Evolutionary conservation across 2,113 vertebrate genomes (phyloP).

Genomic region (Pseudopodoces humilis): DNA sequence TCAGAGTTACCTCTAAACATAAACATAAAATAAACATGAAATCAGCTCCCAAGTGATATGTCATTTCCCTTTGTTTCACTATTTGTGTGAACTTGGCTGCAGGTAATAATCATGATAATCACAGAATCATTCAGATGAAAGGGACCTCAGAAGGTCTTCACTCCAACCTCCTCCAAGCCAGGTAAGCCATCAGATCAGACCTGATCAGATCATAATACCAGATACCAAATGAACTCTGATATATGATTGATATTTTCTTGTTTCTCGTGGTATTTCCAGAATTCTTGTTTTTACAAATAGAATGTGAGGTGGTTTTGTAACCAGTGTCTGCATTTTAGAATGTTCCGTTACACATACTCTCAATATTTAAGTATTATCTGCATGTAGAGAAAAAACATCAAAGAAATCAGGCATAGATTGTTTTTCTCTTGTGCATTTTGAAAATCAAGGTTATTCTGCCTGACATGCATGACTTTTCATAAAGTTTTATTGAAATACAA

Average conservation of each 20-base stretch:
- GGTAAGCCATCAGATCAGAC: not conserved
- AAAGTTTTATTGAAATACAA: not conserved
- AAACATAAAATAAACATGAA: not conserved
- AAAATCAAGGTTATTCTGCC: not conserved
- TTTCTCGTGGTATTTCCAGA: not conserved
- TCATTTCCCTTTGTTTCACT: not conserved
- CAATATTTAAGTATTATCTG: not conserved
- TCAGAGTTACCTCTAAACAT: not conserved
- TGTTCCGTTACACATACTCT: not conserved
- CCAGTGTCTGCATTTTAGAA: not conserved
- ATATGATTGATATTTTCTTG: conserved; percentile 7
- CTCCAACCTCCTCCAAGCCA: not conserved
- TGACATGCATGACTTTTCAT: not conserved
- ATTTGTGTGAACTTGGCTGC: not conserved
- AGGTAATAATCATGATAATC: conserved; percentile 41
- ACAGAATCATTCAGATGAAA: not conserved
- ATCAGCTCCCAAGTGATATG: not conserved
- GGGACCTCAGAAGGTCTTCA: not conserved
- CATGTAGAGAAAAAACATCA: not conserved
- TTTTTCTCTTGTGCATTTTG: not conserved
- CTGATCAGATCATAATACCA: not conserved
- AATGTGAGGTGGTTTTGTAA: not conserved
- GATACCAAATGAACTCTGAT: conserved; percentile 19
- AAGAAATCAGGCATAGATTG: not conserved
- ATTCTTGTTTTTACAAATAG: not conserved